Conservation (phyloP, 2,888 invertebrate genomes). For the Meteorus colon region DNA sequence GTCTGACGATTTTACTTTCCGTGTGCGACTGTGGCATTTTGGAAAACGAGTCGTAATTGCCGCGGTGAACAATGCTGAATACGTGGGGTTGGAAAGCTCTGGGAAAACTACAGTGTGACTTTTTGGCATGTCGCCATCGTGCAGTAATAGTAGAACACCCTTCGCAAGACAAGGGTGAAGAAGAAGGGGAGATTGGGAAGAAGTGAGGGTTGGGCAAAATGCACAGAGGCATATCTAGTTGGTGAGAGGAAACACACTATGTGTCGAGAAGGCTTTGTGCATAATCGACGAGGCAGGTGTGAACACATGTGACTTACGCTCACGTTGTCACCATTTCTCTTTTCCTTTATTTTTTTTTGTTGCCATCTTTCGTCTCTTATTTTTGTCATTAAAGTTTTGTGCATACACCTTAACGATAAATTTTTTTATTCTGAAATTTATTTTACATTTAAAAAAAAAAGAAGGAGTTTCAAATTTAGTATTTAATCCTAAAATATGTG, state of each 20-base stretch:
- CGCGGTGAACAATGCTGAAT: slow-evolving; percentile 52
- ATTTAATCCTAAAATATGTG: too few species aligned
- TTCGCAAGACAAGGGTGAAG: neutral
- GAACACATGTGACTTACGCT: slow-evolving; percentile 34
- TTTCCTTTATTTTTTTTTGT: neutral
- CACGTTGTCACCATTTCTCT: slow-evolving; percentile 26
- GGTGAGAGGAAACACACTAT: slow-evolving; percentile 1
- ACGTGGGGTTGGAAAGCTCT: slow-evolving; percentile 44
- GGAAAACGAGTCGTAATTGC: slow-evolving; percentile 55
- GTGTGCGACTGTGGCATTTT: slow-evolving; percentile 44
- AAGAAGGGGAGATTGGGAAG: neutral
- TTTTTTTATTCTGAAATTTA: too few species aligned
- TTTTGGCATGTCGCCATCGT: slow-evolving; percentile 53
- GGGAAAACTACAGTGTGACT: slow-evolving; percentile 46
- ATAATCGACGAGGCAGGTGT: slow-evolving; percentile 36
- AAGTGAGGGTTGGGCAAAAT: slow-evolving; percentile 1
- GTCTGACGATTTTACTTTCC: slow-evolving; percentile 1
- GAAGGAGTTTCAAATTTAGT: too few species aligned
- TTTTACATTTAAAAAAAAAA: too few species aligned
- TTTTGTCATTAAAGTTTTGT: neutral
- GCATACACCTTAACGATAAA: too few species aligned
- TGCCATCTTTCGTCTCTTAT: neutral
- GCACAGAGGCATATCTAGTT: slow-evolving; percentile 33
- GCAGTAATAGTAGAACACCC: neutral
- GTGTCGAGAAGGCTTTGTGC: slow-evolving; percentile 34